Conservation (phyloP, 2,113 vertebrate genomes). For the Bubalus kerabau region DNA sequence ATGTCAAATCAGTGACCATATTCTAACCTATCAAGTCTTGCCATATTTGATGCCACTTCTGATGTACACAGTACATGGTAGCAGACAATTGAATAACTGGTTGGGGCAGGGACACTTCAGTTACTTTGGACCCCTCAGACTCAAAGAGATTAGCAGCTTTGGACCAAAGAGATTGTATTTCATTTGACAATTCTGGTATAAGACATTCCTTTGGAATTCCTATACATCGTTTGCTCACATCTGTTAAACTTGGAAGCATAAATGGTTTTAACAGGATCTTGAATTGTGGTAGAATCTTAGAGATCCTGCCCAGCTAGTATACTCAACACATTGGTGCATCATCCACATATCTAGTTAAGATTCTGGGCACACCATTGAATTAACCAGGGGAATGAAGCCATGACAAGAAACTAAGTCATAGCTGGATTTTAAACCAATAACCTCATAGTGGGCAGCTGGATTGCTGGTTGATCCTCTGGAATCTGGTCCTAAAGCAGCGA, state of each 20-base stretch:
- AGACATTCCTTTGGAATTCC: constrained; percentile 96
- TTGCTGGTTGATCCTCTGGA: constrained; percentile 97
- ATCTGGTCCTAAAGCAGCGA: constrained; percentile 91
- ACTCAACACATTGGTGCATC: constrained; percentile 89
- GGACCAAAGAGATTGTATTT: constrained; percentile 86
- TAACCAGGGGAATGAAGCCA: constrained; percentile 96
- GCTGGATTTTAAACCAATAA: constrained; percentile 93
- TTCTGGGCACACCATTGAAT: constrained; percentile 89
- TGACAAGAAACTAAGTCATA: constrained; percentile 95
- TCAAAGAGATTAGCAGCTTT: constrained; percentile 86
- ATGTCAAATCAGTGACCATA: constrained; percentile 87
- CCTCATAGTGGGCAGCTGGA: constrained; percentile 92
- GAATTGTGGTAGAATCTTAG: constrained; percentile 92
- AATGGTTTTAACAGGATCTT: constrained; percentile 74
- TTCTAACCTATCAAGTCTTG: constrained; percentile 94
- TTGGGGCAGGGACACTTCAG: constrained; percentile 93
- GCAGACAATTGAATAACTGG: constrained; percentile 91
- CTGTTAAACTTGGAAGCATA: constrained; percentile 77
- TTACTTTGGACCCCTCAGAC: constrained; percentile 87
- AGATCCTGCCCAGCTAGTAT: constrained; percentile 86
- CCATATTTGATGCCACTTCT: constrained; percentile 97
- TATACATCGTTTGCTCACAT: constrained; percentile 85
- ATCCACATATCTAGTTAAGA: constrained; percentile 88
- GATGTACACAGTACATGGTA: constrained; percentile 93
- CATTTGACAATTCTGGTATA: constrained; percentile 86